Evolutionary conservation across 2,888 invertebrate species (phyloP), one percentile per base, ranked within the genome.

Genomic region (Phrixothrix hirtus): DNA sequence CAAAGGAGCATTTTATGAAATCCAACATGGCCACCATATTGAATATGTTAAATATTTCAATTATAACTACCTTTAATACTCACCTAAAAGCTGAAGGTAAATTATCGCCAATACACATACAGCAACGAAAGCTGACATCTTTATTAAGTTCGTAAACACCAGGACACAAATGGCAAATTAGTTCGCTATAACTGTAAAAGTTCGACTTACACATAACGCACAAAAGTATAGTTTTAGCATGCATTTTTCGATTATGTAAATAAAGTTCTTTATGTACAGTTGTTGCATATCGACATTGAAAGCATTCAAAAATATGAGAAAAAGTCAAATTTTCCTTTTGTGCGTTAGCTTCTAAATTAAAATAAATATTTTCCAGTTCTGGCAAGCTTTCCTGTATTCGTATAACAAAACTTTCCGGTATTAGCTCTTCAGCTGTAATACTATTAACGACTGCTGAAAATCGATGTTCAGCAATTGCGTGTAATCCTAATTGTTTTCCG

Each of bases 171-270:
- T 92, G 92, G 76, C 92, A 92, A 57, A 92, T 77, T 55, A 92
- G 79, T 74, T 92, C 92, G 78, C 91, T 91, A 76, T 90, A 92
- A 75, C 87, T 91, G 76, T 87, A 89, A 78, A 92, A 92, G 69
- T 87, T 89, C 21, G 86, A 83, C 76, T 90, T 89, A 75, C 92
- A 92, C 92, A 92, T 92, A 60, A 88, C 84, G 77, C 92, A 92
- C 57, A 89, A 76, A 49, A 91, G 79, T 54, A 89, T 85, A 32
- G 89, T 85, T 75, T 90, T 91, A 61, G 89, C 86, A 77, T 92
- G 92, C 83, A 89, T 84, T 77, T 92, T 90, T 45, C 91, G 82
- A 73, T 92, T 92, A 75, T 92, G 92, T 67, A 89, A 79, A 76
- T 89, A 92, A 50, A 92, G 81, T 75, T 92, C 92, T 77, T 92